A percentile compares a stretch with the other conserved stretches of the same genome.
phyloP scores from a whole-genome alignment of 2,888 invertebrate species.

The Rotaria socialis region DNA sequence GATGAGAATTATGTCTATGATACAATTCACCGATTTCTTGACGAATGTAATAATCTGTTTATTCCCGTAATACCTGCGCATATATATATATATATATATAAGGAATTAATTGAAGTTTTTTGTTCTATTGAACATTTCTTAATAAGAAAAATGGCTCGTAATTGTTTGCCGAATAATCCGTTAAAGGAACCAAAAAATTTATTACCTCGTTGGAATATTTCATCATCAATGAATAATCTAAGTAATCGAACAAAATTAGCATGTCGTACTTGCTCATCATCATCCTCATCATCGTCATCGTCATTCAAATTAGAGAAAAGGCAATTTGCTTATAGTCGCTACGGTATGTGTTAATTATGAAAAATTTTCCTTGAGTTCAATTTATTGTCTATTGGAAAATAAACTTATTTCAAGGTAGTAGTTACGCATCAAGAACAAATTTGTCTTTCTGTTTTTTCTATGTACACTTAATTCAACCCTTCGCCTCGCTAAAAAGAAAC shows the following conservation, averaged over 20 bases:
- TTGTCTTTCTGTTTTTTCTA: not conserved
- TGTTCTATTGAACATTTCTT: not conserved
- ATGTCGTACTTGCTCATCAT: not conserved
- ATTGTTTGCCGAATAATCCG: not conserved
- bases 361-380: not conserved
- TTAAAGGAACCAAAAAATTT: not conserved
- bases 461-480: not conserved
- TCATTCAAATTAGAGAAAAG: not conserved
- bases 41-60: not conserved
- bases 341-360: not conserved
- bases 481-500: not conserved
- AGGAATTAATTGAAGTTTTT: no score
- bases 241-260: not conserved
- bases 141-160: not conserved
- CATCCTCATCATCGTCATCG: not conserved
- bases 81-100: no score
- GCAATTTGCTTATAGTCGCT: not conserved
- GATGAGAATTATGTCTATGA: not conserved
- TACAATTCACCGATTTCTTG: not conserved
- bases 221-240: not conserved
- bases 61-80: no score
- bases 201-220: not conserved
- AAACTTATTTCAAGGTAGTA: not conserved
- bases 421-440: not conserved
- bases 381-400: not conserved